A percentile compares a stretch with the other conserved stretches of the same genome.
These are phyloP conservation scores for Melanostoma mellinum DNA, from an alignment of 2,888 invertebrate genomes.

Conservation along the genomic window DNA sequence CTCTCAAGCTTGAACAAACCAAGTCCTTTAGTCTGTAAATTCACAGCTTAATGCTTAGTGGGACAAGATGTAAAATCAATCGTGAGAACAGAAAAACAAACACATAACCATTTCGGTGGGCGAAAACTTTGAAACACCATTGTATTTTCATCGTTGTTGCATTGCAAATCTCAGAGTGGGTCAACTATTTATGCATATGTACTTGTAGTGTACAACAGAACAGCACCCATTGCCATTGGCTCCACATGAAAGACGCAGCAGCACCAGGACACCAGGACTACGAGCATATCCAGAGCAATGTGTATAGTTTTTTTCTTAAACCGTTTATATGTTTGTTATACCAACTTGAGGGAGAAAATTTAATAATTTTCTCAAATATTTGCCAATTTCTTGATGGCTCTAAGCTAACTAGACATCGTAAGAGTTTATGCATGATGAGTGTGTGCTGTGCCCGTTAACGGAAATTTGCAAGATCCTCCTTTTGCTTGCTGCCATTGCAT, in stretches of 20 bases:
- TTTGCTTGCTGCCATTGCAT: conserved; percentile 1
- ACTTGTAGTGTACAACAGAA: conserved; percentile 11
- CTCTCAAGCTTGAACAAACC: too few species aligned
- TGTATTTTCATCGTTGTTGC: neutral
- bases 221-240: neutral
- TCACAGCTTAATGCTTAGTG: too few species aligned
- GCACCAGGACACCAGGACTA: conserved; percentile 9
- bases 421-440: conserved; percentile 25
- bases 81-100: too few species aligned
- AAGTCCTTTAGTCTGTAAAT: too few species aligned
- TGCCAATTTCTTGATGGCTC: conserved; percentile 71
- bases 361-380: conserved; percentile 72
- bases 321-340: conserved; percentile 60
- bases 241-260: conserved; percentile 35
- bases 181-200: conserved; percentile 38
- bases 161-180: conserved; percentile 34
- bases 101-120: too few species aligned
- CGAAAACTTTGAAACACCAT: conserved; percentile 23
- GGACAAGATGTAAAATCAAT: too few species aligned
- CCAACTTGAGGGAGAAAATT: conserved; percentile 65
- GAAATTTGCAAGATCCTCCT: conserved; percentile 55
- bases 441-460: conserved; percentile 37
- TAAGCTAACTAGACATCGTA: conserved; percentile 66
- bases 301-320: conserved; percentile 35
- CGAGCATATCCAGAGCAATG: conserved; percentile 1